Percentiles rank a stretch among this genome's conserved stretches.
These are phyloP conservation scores for Gallinago media DNA, from an alignment of 2,113 vertebrate genomes.

Conservation along the genomic window DNA sequence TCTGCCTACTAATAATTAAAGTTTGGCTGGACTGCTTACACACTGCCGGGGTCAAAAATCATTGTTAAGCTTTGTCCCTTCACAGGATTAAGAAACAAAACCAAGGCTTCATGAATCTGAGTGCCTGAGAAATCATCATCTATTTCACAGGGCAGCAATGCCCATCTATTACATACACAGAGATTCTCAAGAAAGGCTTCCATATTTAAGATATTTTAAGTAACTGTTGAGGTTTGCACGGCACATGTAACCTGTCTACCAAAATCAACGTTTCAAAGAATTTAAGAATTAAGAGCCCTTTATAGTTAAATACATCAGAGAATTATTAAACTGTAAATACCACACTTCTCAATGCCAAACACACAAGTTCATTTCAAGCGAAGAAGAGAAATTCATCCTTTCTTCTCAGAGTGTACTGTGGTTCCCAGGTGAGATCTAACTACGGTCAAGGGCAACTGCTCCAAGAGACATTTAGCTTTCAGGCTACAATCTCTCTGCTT, in stretches of 20 bases:
- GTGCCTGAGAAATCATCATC: background rate
- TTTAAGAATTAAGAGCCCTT: background rate
- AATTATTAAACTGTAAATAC: slow-evolving; percentile 3
- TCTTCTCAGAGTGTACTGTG: background rate
- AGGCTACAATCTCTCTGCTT: background rate
- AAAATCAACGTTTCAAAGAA: background rate
- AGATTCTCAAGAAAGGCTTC: background rate
- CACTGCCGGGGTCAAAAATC: background rate
- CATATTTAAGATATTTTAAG: background rate
- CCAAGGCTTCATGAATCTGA: background rate
- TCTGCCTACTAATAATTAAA: slow-evolving; percentile 61
- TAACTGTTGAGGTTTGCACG: background rate
- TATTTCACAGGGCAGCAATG: background rate
- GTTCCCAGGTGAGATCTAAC: background rate
- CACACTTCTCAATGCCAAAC: background rate
- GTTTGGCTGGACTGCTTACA: background rate
- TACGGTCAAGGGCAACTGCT: background rate
- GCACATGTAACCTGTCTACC: background rate
- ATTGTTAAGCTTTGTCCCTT: background rate
- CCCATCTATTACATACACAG: background rate
- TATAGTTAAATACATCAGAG: background rate
- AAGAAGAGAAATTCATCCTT: background rate
- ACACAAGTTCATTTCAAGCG: background rate
- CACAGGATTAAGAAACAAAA: background rate
- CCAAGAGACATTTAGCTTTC: background rate